Evolutionary conservation across 2,113 vertebrate species (phyloP).

Genomic region (Micronisus gabar): DNA sequence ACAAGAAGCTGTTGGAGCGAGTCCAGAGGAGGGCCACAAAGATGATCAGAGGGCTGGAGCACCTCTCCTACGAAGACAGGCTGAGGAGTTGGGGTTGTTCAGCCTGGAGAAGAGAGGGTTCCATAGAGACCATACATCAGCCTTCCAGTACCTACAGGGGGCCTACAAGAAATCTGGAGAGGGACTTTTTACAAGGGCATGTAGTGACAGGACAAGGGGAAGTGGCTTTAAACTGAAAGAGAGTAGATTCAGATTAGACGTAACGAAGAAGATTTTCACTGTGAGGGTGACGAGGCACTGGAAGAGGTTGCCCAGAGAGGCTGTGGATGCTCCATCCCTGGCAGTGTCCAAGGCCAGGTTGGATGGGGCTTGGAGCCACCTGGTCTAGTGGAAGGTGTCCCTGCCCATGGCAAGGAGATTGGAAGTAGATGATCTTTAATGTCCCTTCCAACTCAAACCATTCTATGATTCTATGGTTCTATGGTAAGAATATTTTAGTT

Average conservation of each 20-base stretch:
- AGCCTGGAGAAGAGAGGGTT: too few relatives aligned
- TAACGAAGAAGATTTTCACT: neutral
- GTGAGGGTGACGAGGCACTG: neutral
- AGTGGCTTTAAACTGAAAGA: too few relatives aligned
- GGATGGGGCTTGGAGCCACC: neutral
- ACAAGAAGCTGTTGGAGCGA: neutral
- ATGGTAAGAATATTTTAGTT: neutral
- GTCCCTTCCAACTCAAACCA: neutral
- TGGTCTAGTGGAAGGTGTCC: neutral
- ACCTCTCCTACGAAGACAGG: neutral
- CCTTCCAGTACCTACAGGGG: too few relatives aligned
- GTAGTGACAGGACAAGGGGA: too few relatives aligned
- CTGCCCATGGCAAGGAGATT: neutral
- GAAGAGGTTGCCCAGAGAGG: neutral
- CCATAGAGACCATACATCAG: rapidly evolving
- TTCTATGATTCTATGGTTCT: too few relatives aligned
- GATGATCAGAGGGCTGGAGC: neutral
- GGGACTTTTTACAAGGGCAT: too few relatives aligned
- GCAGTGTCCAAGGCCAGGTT: neutral
- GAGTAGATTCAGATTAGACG: neutral
- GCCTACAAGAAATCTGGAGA: too few relatives aligned
- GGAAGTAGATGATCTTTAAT: neutral
- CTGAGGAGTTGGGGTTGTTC: neutral
- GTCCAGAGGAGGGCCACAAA: neutral
- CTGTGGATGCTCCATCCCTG: too few relatives aligned